Evolutionary conservation across 2,888 invertebrate genomes (phyloP).

Genomic region (Pachydiplax longipennis): DNA sequence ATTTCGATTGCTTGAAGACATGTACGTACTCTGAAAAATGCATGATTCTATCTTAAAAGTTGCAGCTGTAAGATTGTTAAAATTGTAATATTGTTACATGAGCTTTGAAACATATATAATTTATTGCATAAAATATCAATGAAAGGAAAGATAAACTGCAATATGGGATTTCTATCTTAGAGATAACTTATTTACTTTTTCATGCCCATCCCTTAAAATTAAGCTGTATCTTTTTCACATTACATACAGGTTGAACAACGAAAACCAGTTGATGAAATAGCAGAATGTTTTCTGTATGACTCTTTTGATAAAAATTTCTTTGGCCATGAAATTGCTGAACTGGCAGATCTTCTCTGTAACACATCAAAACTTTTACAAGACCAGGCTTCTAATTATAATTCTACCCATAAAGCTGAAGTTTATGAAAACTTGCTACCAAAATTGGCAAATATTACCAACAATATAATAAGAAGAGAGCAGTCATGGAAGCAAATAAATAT

Average conservation of each 20-base stretch:
- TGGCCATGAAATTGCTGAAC: not conserved
- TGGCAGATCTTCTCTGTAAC: not conserved
- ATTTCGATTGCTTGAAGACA: too few relatives aligned
- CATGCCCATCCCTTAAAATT: too few relatives aligned
- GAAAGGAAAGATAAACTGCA: too few relatives aligned
- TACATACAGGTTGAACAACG: not conserved
- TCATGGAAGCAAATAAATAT: conserved; percentile 2
- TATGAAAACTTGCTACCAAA: not conserved
- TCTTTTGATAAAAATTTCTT: not conserved
- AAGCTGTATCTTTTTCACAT: not conserved
- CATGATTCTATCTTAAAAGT: too few relatives aligned
- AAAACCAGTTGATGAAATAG: not conserved
- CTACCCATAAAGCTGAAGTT: not conserved
- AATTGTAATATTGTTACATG: too few relatives aligned
- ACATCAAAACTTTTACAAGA: not conserved
- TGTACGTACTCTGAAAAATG: too few relatives aligned
- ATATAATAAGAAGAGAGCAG: not conserved
- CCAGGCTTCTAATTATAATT: not conserved
- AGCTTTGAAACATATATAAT: too few relatives aligned
- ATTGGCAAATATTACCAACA: not conserved
- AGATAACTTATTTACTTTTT: too few relatives aligned
- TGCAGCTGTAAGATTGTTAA: too few relatives aligned
- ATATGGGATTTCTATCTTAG: too few relatives aligned
- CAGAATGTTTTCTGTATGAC: not conserved
- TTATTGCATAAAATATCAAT: too few relatives aligned